These are phyloP conservation scores for Lepisosteus oculatus DNA, from an alignment of 2,113 vertebrate species.

Conservation along the genomic window DNA sequence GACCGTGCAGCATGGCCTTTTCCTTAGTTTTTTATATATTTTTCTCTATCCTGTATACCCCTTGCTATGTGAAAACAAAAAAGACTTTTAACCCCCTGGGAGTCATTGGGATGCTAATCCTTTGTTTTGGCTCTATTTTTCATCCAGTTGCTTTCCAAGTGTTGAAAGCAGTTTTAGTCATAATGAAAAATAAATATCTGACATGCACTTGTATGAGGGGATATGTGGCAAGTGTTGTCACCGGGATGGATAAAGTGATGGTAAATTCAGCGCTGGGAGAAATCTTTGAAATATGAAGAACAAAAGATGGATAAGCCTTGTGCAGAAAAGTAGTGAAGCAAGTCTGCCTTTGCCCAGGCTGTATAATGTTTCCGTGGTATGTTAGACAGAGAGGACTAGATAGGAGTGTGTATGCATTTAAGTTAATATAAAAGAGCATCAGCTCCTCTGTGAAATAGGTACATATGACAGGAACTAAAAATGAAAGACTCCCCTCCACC, in stretches of 20 bases:
- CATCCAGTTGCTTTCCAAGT: not conserved
- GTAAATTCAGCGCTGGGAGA: not conserved
- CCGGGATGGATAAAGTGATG: not conserved
- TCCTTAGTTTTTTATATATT: not conserved
- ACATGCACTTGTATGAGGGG: not conserved
- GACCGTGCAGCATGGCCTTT: no score
- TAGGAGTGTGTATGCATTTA: constrained; percentile 6
- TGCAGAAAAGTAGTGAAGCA: not conserved
- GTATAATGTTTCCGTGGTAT: no score
- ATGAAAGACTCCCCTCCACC: not conserved
- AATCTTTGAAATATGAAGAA: constrained; percentile 4
- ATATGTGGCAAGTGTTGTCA: not conserved
- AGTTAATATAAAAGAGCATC: not conserved
- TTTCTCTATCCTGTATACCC: constrained; percentile 6
- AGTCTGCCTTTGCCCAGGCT: not conserved
- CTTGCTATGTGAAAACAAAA: not conserved
- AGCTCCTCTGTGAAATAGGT: not conserved
- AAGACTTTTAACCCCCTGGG: constrained; percentile 6
- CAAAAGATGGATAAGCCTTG: constrained; percentile 2
- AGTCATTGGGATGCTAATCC: not conserved
- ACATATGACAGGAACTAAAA: not conserved
- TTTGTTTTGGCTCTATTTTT: not conserved
- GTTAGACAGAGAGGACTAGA: not conserved
- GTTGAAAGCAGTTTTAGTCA: not conserved
- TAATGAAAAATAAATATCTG: not conserved